Conservation (phyloP, 2,888 invertebrate genomes). For the Chymomyza amoena region DNA sequence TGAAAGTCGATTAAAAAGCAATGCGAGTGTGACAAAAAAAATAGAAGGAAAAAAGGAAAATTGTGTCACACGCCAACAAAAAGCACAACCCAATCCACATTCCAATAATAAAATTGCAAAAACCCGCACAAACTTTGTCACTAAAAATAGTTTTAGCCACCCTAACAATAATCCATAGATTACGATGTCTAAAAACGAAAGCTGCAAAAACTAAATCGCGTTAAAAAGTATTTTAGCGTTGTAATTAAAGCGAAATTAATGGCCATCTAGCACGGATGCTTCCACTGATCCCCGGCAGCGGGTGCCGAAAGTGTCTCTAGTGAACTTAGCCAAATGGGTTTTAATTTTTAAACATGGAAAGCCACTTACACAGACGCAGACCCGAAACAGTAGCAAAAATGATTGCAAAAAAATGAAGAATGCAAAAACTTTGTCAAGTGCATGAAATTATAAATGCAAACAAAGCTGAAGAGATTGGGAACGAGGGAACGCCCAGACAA, state of each 20-base stretch:
- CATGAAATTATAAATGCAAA: slow-evolving; percentile 43
- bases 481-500: slow-evolving; percentile 49
- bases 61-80: background rate
- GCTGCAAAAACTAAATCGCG: slow-evolving; percentile 16
- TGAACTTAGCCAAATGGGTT: background rate
- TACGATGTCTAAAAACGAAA: slow-evolving; percentile 35
- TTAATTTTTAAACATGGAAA: background rate
- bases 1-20: background rate
- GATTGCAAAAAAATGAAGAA: background rate
- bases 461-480: slow-evolving; percentile 26
- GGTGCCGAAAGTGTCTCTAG: background rate
- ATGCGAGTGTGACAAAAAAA: background rate
- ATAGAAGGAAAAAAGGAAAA: background rate
- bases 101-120: slow-evolving; percentile 17
- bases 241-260: slow-evolving; percentile 67
- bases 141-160: background rate
- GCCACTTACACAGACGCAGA: background rate
- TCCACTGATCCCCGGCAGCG: slow-evolving; percentile 14
- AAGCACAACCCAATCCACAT: background rate
- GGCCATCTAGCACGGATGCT: slow-evolving; percentile 48
- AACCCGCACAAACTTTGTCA: background rate
- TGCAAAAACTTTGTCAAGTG: slow-evolving; percentile 4
- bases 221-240: slow-evolving; percentile 37
- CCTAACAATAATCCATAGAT: background rate
- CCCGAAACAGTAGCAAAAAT: background rate